A percentile compares a stretch with the other conserved stretches of the same genome.
These are phyloP conservation scores for Gymnopithys bicolor DNA, from an alignment of 2,797 vertebrate species.

Conservation along the genomic window DNA sequence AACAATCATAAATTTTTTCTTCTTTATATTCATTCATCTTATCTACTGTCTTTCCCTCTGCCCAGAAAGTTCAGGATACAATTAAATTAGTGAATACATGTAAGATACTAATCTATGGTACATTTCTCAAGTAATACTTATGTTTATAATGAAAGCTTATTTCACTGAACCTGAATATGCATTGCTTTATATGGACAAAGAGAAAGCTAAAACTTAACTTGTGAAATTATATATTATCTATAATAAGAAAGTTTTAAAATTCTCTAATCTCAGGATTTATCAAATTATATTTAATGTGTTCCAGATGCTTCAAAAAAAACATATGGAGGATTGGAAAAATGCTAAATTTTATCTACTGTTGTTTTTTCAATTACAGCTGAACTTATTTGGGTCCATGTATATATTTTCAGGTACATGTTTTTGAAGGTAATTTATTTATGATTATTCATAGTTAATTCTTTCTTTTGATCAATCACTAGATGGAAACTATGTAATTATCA, in stretches of 20 bases:
- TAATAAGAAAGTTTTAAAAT: not conserved
- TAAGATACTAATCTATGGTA: not conserved
- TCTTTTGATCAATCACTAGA: not conserved
- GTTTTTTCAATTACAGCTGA: not conserved
- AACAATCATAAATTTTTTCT: not conserved
- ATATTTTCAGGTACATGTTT: not conserved
- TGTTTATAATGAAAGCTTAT: not conserved
- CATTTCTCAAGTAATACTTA: not conserved
- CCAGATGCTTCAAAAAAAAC: not conserved
- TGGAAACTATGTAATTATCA: not conserved
- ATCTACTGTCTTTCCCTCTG: not conserved
- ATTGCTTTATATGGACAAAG: not conserved
- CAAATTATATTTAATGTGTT: not conserved
- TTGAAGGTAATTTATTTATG: not conserved
- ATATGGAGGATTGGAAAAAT: not conserved
- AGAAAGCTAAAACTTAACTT: not conserved
- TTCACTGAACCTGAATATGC: not conserved
- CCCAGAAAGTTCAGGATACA: not conserved
- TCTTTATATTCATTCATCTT: not conserved
- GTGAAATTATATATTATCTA: not conserved
- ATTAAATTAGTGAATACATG: not conserved
- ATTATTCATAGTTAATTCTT: not conserved
- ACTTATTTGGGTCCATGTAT: not conserved
- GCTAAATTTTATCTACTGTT: not conserved
- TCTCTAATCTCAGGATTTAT: not conserved